Evolutionary conservation across 1,140 invertebrate species (phyloP).

Genomic region (Alviniconcha marisindica): DNA sequence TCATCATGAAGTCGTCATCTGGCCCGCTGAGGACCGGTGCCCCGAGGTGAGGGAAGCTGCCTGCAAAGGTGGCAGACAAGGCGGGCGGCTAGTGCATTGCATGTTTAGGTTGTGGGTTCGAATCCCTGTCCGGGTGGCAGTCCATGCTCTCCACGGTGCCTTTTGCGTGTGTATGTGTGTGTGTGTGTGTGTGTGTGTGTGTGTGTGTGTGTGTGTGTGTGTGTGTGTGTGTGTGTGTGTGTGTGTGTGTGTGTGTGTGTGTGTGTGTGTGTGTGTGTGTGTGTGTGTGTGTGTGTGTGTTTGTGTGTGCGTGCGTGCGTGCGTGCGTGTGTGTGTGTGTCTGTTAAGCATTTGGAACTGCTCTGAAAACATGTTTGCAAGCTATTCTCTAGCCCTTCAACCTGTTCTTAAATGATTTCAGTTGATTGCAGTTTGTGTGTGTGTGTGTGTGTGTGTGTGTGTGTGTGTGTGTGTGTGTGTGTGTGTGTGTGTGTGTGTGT

Average conservation of each 20-base stretch:
- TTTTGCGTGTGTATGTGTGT: constrained; percentile 8
- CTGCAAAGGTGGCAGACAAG: not conserved
- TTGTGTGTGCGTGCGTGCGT: not conserved
- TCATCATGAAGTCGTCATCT: not conserved
- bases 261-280: not conserved
- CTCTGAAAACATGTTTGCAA: not conserved
- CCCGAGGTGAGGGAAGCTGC: not conserved
- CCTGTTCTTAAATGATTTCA: not conserved
- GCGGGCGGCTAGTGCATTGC: not conserved
- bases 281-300: not conserved
- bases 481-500: not conserved
- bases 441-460: constrained; percentile 10
- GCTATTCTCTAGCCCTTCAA: not conserved
- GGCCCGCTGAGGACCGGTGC: not conserved
- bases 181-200: constrained; percentile 13
- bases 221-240: not conserved
- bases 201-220: not conserved
- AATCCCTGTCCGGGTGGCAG: too few relatives aligned
- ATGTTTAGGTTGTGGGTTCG: too few relatives aligned
- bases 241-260: not conserved
- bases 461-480: not conserved
- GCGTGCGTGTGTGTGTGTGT: constrained; percentile 6
- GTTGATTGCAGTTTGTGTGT: not conserved
- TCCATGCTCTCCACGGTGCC: too few relatives aligned
- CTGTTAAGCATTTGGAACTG: not conserved